These are phyloP conservation scores for Cryptophagus acutangulus DNA, from an alignment of 2,888 invertebrate species.

Conservation along the genomic window DNA sequence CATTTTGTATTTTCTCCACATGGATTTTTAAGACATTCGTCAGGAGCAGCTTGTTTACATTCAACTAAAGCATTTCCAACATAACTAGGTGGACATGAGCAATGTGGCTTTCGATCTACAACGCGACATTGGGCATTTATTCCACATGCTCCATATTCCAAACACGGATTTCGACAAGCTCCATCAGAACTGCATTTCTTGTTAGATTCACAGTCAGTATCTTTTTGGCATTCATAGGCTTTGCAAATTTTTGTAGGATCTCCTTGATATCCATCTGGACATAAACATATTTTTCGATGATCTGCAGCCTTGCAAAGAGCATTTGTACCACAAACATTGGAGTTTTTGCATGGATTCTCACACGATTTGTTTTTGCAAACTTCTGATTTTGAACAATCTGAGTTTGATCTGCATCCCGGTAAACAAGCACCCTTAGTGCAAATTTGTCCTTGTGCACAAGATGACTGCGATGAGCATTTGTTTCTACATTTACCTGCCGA, in stretches of 20 bases:
- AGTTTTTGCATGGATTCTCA: slow-evolving; percentile 62
- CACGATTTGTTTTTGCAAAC: slow-evolving; percentile 69
- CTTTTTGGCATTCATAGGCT: slow-evolving; percentile 69
- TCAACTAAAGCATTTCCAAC: slow-evolving; percentile 66
- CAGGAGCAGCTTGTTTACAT: slow-evolving; percentile 64
- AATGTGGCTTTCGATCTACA: slow-evolving; percentile 68
- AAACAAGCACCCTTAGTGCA: slow-evolving; percentile 69
- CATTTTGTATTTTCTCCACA: slow-evolving; percentile 83
- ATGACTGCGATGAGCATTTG: slow-evolving; percentile 62
- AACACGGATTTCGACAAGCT: slow-evolving; percentile 79
- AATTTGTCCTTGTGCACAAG: slow-evolving; percentile 71
- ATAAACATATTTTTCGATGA: slow-evolving; percentile 79
- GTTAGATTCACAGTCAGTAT: slow-evolving; percentile 71
- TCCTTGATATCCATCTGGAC: slow-evolving; percentile 80
- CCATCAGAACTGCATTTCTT: slow-evolving; percentile 67
- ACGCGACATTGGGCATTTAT: slow-evolving; percentile 80
- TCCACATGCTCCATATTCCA: slow-evolving; percentile 72
- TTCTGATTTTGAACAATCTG: slow-evolving; percentile 73
- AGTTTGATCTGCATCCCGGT: slow-evolving; percentile 73
- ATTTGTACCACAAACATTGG: slow-evolving; percentile 71
- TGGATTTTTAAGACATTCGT: slow-evolving; percentile 74
- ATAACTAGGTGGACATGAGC: slow-evolving; percentile 70
- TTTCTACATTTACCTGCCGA: slow-evolving; percentile 66
- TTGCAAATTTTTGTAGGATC: slow-evolving; percentile 73
- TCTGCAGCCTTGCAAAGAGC: slow-evolving; percentile 75